Conservation (phyloP, 1,140 invertebrate genomes). For the Ladona fulva region DNA sequence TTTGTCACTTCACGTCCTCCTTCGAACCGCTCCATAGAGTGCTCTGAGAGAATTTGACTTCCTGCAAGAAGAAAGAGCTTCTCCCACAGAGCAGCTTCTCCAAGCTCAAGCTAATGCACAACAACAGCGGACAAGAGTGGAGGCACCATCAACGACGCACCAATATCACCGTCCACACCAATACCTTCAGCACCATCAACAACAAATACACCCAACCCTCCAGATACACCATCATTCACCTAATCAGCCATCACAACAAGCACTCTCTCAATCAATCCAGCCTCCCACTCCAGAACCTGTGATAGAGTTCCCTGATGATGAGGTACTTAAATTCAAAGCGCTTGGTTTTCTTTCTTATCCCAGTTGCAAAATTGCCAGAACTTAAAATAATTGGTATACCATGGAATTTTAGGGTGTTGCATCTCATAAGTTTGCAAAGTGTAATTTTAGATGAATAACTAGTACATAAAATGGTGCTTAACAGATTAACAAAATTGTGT, state of each 20-base stretch:
- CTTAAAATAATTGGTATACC: background rate
- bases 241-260: conserved; percentile 11
- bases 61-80: conserved; percentile 54
- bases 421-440: no score
- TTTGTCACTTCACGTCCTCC: background rate
- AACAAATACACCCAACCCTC: background rate
- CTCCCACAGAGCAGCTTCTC: background rate
- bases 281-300: conserved; percentile 64
- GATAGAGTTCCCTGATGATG: conserved; percentile 69
- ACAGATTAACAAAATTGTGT: no score
- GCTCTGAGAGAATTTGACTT: conserved; percentile 82
- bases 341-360: background rate
- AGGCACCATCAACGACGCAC: conserved; percentile 15
- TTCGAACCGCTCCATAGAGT: conserved; percentile 49
- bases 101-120: conserved; percentile 4
- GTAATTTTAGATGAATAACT: no score
- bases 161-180: conserved; percentile 19
- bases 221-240: background rate
- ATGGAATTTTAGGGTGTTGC: background rate
- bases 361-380: background rate
- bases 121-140: background rate
- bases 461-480: no score
- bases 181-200: conserved; percentile 4
- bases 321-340: conserved; percentile 39
- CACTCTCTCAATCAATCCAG: conserved; percentile 29